phyloP scores from a whole-genome alignment of 2,888 invertebrate species.

The Eupithecia pulchellata region DNA sequence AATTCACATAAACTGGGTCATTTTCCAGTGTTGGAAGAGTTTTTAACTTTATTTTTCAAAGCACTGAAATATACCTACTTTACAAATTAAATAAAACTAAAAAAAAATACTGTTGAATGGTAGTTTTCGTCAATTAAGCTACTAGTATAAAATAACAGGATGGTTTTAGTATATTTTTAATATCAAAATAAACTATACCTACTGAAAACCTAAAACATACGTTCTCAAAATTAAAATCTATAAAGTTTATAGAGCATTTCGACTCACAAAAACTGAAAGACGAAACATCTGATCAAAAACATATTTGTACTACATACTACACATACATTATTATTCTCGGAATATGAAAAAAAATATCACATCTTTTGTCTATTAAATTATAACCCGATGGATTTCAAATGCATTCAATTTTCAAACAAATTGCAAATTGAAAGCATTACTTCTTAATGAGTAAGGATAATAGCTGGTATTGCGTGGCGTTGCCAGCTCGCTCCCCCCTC shows the following conservation, averaged over 20 bases:
- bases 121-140: no score
- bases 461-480: conserved; percentile 55
- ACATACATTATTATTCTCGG: no score
- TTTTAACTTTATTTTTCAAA: no score
- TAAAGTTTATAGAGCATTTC: neutral
- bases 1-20: no score
- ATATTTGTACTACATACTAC: no score
- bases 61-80: no score
- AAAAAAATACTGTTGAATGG: no score
- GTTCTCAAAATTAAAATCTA: neutral
- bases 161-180: neutral
- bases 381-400: conserved; percentile 27
- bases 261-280: neutral
- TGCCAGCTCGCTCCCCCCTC: conserved; percentile 67
- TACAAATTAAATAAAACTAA: no score
- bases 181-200: neutral
- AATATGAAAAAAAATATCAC: conserved; percentile 14
- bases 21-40: no score
- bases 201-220: neutral
- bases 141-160: neutral
- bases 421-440: conserved; percentile 39
- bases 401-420: conserved; percentile 26
- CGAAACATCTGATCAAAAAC: neutral
- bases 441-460: conserved; percentile 48
- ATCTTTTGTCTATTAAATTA: conserved; percentile 31